Evolutionary conservation across 2,113 vertebrate species (phyloP).

Genomic region (Scartelaos histophorus): DNA sequence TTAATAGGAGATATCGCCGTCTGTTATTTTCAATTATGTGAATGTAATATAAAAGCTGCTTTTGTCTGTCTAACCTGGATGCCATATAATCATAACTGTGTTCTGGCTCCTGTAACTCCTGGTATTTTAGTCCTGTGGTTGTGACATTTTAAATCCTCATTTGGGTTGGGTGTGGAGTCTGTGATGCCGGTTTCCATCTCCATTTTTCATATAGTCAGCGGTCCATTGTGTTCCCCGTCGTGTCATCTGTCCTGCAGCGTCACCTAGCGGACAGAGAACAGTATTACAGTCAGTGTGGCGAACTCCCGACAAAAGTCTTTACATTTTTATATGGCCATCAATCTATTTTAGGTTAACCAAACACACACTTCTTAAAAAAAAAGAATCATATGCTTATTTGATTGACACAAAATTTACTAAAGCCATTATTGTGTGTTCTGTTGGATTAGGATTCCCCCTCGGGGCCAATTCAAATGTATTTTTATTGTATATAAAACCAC

Average conservation of each 20-base stretch:
- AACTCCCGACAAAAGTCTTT: not conserved
- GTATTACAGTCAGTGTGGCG: conserved; percentile 29
- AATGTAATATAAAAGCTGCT: not conserved
- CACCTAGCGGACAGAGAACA: conserved; percentile 62
- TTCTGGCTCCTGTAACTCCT: not conserved
- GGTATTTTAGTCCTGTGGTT: conserved; percentile 1
- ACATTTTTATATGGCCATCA: too few species aligned
- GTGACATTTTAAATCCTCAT: conserved; percentile 8
- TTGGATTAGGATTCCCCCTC: not conserved
- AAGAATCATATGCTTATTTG: too few species aligned
- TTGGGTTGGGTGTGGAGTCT: conserved; percentile 13
- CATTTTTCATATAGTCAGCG: conserved; percentile 6
- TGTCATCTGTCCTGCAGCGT: conserved; percentile 46
- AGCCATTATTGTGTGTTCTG: not conserved
- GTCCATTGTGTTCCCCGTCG: conserved; percentile 15
- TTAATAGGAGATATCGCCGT: not conserved
- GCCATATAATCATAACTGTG: conserved; percentile 6
- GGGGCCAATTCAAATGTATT: not conserved
- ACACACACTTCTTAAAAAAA: not conserved
- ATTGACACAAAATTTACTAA: not conserved
- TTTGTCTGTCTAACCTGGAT: conserved; percentile 1
- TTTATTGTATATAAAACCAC: not conserved
- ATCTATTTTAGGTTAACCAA: not conserved
- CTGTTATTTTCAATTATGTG: not conserved
- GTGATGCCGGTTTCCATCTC: conserved; percentile 5